Base-by-base conservation (phyloP, 2,113 vertebrate species). In the Perognathus longimembris region DNA sequence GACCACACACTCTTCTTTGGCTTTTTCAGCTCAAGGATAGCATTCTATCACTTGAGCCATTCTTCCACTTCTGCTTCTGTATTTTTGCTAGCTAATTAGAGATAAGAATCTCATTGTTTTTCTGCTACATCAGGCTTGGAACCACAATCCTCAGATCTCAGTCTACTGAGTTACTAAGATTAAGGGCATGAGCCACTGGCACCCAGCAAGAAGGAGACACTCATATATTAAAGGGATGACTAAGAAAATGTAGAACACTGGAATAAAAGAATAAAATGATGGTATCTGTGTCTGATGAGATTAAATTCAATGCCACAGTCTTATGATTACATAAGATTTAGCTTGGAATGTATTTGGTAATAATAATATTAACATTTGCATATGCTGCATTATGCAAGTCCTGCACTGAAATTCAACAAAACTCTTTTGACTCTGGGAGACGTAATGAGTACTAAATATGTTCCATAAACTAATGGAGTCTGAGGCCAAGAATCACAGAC, bases 271-370 rank as follows among this genome's bases (percentile, higher is more conserved):
- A 76, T 73, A 9, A 81, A 73, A 63, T 81, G 26, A 54, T 21
- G 32, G 59, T 64, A 67, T 63, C 10, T 82, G 5, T 71, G 38
- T 26, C 40, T 88, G 59, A 80, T 69, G 34, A 18, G 36, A 59
- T 45, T 42, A 69, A 8, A 6, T 86, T 89, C 12, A 45, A 7
- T 40, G 9, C 15, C 85, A 34, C 11, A n/a, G 7, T 7, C 80
- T 66, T 54, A 79, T 10, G 15, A 7, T 42, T 84, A 54, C 10
- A 38, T 15, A 15, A 26, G 20, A 45, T 2, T 79, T 66, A 71
- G 8, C 30, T 77, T 87, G 11, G 32, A 64, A 89, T 64, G 21
- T n/a, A 70, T 86, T 92, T 93, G 10, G 50, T 66, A 93, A 66
- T 30, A 73, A 61, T 28, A 1, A 76, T 6, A 78, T 18, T 17